Percentiles rank a stretch among this genome's conserved stretches.
Conservation (phyloP, 2,113 vertebrate species). For the Mustelus asterias region DNA sequence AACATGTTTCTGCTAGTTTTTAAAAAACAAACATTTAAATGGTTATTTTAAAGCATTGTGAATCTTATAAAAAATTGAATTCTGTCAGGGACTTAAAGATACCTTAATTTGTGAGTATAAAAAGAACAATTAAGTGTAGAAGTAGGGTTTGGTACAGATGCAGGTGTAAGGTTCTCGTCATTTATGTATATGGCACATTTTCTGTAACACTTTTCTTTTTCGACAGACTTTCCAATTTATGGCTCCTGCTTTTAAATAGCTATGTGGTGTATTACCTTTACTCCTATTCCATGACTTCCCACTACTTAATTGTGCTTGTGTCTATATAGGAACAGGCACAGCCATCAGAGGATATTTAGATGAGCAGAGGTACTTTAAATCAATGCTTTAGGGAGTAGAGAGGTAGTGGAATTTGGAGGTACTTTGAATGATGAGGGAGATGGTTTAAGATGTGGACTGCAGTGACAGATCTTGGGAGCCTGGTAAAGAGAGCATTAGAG, state of each 20-base stretch:
- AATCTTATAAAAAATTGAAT: no score
- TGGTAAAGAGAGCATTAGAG: neutral
- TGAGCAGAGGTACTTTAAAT: neutral
- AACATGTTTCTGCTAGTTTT: neutral
- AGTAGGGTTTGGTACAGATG: no score
- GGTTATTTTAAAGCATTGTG: neutral
- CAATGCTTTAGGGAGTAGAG: neutral
- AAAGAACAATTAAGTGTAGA: no score
- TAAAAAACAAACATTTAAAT: no score
- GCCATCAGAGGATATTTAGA: neutral
- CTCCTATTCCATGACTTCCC: neutral
- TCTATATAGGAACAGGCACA: neutral
- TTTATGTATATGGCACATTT: neutral
- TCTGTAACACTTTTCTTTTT: neutral
- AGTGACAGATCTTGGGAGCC: neutral
- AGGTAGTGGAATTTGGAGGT: no score
- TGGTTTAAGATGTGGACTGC: neutral
- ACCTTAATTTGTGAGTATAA: no score
- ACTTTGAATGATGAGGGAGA: neutral
- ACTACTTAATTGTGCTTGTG: neutral
- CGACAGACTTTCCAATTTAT: neutral
- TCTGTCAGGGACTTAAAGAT: no score
- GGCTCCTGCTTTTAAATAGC: neutral
- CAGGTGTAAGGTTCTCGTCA: neutral
- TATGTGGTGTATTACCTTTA: neutral